Conservation (phyloP, 2,797 vertebrate species). For the Myoxocephalus aenaeus region DNA sequence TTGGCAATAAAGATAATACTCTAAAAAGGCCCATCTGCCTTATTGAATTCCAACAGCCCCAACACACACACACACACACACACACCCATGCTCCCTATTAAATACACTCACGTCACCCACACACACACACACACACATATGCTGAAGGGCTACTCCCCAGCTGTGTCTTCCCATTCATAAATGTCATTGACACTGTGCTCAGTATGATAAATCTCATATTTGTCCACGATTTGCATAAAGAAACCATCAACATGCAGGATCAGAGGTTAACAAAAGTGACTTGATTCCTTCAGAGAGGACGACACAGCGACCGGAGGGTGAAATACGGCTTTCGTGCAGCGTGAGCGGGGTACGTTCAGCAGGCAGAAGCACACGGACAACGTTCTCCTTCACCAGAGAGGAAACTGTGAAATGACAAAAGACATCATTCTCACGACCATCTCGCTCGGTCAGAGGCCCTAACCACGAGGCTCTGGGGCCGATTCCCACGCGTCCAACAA, state of each 20-base stretch:
- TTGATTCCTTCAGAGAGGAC: constrained; percentile 28
- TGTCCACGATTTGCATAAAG: constrained; percentile 75
- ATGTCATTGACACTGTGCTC: constrained; percentile 76
- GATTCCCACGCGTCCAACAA: too few relatives aligned
- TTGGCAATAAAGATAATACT: constrained; percentile 78
- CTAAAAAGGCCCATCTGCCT: constrained; percentile 83
- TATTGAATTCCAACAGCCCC: constrained; percentile 72
- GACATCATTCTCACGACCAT: neutral
- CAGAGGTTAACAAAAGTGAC: constrained; percentile 65
- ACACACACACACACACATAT: constrained; percentile 47
- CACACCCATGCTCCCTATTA: constrained; percentile 30
- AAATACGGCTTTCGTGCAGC: neutral
- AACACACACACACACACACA: constrained; percentile 44
- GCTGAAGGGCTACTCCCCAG: constrained; percentile 69
- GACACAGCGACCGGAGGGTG: neutral
- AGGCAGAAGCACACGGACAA: neutral
- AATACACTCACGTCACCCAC: constrained; percentile 31
- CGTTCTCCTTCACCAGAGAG: neutral
- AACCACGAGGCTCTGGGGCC: too few relatives aligned
- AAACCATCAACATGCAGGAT: constrained; percentile 74
- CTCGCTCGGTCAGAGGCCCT: neutral
- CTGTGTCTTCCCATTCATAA: constrained; percentile 78
- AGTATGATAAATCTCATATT: constrained; percentile 69
- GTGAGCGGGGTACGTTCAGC: neutral
- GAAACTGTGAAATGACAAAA: neutral